Evolutionary conservation across 2,888 invertebrate genomes (phyloP).

Genomic region (Nomada fabriciana): DNA sequence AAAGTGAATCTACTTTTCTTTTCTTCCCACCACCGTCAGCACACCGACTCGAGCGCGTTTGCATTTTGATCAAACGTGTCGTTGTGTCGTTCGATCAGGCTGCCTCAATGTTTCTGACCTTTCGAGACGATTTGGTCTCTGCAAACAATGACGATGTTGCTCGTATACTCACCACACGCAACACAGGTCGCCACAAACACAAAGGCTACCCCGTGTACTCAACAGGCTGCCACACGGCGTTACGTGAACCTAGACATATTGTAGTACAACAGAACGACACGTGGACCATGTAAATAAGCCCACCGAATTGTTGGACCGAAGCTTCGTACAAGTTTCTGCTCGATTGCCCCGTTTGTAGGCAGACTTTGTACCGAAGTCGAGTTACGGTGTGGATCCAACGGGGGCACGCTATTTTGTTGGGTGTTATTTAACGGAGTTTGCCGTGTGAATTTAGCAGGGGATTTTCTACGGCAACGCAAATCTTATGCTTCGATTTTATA

Average conservation of each 20-base stretch:
- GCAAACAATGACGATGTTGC: constrained; percentile 52
- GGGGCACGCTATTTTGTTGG: too few species aligned
- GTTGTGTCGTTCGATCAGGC: constrained; percentile 8
- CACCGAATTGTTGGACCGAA: not conserved
- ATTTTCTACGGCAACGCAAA: too few species aligned
- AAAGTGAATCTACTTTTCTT: too few species aligned
- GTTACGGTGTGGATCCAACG: too few species aligned
- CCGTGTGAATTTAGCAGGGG: too few species aligned
- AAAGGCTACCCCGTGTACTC: constrained; percentile 11
- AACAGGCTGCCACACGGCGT: constrained; percentile 13
- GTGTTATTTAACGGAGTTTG: too few species aligned
- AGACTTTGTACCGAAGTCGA: too few species aligned
- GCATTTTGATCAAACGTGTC: constrained; percentile 7
- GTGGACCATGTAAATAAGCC: constrained; percentile 15
- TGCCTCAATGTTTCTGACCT: constrained; percentile 35
- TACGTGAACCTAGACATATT: constrained; percentile 28
- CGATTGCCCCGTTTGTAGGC: too few species aligned
- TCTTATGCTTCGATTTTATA: too few species aligned
- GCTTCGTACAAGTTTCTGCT: not conserved
- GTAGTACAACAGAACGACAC: constrained; percentile 13
- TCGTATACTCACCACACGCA: constrained; percentile 44
- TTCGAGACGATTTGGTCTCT: constrained; percentile 16
- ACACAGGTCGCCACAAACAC: constrained; percentile 26
- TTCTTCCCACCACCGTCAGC: too few species aligned
- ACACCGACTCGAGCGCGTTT: too few species aligned